Conservation (phyloP, 1,140 invertebrate species). For the Drosophila tani region DNA sequence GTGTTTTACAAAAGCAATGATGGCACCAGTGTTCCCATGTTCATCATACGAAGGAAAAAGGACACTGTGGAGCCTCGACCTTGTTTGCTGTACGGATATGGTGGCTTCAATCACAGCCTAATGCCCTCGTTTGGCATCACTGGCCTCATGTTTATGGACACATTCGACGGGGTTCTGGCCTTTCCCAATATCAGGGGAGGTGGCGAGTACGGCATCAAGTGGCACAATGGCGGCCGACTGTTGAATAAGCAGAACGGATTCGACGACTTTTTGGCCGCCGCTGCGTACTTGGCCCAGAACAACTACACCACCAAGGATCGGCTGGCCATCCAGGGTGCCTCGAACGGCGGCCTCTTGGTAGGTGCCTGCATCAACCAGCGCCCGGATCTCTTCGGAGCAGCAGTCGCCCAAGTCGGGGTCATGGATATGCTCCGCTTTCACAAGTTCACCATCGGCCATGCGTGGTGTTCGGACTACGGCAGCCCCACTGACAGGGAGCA, state of each 20-base stretch:
- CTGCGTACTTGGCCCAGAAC: conserved; percentile 93
- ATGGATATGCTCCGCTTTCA: conserved; percentile 99
- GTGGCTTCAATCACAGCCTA: conserved; percentile 97
- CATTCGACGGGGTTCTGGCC: conserved; percentile 95
- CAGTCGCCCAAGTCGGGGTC: conserved; percentile 96
- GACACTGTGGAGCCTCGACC: conserved; percentile 87
- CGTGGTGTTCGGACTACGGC: conserved; percentile 98
- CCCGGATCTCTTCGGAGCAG: conserved; percentile 97
- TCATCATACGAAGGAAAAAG: conserved; percentile 94
- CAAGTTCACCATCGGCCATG: conserved; percentile 99
- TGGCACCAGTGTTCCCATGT: conserved; percentile 98
- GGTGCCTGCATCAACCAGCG: conserved; percentile 97
- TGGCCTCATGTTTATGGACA: conserved; percentile 94
- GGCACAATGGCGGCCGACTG: conserved; percentile 97
- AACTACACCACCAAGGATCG: conserved; percentile 92
- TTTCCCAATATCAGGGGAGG: conserved; percentile 98
- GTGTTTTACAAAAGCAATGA: conserved; percentile 98
- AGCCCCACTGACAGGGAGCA: conserved; percentile 94
- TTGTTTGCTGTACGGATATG: conserved; percentile 97
- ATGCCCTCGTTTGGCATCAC: conserved; percentile 90
- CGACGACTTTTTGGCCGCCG: conserved; percentile 97
- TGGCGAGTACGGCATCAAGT: conserved; percentile 98
- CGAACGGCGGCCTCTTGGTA: conserved; percentile 98
- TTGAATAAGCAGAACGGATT: conserved; percentile 99
- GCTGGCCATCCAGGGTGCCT: conserved; percentile 96